These are phyloP conservation scores for Drosophila cyrtoloma DNA, from an alignment of 2,888 invertebrate genomes.

Conservation along the genomic window DNA sequence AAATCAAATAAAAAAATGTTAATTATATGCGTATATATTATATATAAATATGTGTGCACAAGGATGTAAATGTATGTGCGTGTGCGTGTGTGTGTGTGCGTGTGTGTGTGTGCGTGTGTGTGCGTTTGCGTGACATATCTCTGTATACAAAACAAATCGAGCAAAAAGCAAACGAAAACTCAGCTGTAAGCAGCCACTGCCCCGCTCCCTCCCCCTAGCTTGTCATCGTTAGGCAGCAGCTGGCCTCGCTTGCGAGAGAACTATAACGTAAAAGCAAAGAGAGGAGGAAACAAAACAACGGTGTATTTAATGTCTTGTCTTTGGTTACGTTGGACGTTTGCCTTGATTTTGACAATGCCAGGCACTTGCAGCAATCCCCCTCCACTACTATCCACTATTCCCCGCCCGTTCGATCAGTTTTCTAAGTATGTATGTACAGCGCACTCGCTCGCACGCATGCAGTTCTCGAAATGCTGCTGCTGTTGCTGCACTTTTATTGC, in stretches of 20 bases:
- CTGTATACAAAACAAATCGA: constrained; percentile 78
- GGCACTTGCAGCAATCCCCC: constrained; percentile 42
- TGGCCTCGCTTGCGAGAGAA: constrained; percentile 46
- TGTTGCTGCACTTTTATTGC: constrained; percentile 77
- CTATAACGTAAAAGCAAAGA: constrained; percentile 18
- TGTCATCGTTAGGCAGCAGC: constrained; percentile 48
- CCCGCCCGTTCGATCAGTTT: constrained; percentile 12
- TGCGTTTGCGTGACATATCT: constrained; percentile 42
- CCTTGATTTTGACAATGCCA: constrained; percentile 68
- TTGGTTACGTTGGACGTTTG: constrained; percentile 53
- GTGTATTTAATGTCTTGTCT: constrained; percentile 41
- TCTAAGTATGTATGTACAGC: constrained; percentile 53
- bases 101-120: constrained; percentile 20
- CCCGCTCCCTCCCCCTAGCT: constrained; percentile 41
- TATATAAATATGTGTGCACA: constrained; percentile 9
- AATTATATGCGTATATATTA: neutral
- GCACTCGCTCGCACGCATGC: constrained; percentile 59
- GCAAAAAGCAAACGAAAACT: constrained; percentile 62
- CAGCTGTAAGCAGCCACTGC: constrained; percentile 73
- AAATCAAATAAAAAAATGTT: constrained; percentile 13
- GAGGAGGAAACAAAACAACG: constrained; percentile 12
- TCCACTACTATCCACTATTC: neutral
- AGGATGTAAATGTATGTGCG: constrained; percentile 10
- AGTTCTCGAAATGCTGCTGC: constrained; percentile 56
- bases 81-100: constrained; percentile 23